Conservation (phyloP, 2,797 vertebrate genomes). For the Lepus townsendii region DNA sequence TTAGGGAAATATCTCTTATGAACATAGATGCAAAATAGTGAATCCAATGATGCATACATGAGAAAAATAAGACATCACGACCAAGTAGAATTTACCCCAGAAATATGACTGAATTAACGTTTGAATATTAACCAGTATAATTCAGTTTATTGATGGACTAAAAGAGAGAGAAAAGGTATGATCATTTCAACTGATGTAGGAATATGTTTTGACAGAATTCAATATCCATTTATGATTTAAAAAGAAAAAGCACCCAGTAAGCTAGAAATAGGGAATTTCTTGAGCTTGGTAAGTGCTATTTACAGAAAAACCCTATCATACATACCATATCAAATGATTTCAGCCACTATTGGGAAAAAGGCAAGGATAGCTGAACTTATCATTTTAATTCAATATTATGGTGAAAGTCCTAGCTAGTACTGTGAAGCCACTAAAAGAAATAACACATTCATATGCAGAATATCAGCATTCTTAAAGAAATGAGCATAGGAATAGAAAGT, state of each 20-base stretch:
- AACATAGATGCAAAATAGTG: neutral
- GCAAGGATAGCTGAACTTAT: neutral
- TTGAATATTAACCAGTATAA: conserved; percentile 43
- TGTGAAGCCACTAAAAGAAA: neutral
- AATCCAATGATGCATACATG: neutral
- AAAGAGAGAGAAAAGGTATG: conserved; percentile 13
- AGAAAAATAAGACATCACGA: neutral
- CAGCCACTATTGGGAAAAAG: neutral
- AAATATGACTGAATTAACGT: conserved; percentile 18
- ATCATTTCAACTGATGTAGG: conserved; percentile 56
- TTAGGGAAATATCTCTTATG: neutral
- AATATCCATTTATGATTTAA: conserved; percentile 48
- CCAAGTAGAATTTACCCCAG: neutral
- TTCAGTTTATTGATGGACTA: conserved; percentile 21
- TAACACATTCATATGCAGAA: neutral
- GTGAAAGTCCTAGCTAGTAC: neutral
- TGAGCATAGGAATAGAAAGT: conserved; percentile 43
- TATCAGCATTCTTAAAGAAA: conserved; percentile 56
- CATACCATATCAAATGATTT: neutral
- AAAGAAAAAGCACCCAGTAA: neutral
- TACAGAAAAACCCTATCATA: neutral
- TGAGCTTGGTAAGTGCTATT: conserved; percentile 45
- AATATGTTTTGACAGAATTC: conserved; percentile 44
- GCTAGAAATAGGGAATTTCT: neutral
- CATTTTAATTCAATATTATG: neutral